A percentile compares a stretch with the other conserved stretches of the same genome.
Conservation (phyloP, 2,797 vertebrate species). For the Myripristis murdjan region DNA sequence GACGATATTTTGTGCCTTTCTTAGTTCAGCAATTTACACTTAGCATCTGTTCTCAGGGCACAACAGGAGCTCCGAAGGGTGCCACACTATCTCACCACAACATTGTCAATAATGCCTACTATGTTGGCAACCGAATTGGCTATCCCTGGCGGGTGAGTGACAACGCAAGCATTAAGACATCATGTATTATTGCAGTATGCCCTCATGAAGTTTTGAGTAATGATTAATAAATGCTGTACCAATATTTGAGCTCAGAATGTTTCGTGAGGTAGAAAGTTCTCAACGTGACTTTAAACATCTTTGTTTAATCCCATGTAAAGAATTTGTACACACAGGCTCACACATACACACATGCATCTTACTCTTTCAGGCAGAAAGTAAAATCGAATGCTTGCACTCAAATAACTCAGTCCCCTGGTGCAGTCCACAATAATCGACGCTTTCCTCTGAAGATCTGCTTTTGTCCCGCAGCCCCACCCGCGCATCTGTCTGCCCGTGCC, state of each 20-base stretch:
- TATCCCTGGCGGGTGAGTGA: constrained; percentile 83
- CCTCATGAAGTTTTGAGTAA: too few species aligned
- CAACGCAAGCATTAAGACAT: neutral
- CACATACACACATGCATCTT: too few species aligned
- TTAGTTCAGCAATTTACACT: neutral
- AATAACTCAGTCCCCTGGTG: neutral
- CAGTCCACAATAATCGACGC: neutral
- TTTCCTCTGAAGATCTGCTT: constrained; percentile 6
- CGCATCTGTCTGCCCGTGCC: constrained; percentile 87
- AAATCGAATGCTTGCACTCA: neutral
- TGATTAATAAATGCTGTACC: too few species aligned
- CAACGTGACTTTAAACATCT: too few species aligned
- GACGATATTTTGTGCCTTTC: too few species aligned
- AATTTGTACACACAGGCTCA: too few species aligned
- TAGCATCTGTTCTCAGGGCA: constrained; percentile 85
- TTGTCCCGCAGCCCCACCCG: constrained; percentile 64
- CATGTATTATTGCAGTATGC: too few species aligned
- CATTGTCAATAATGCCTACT: constrained; percentile 91
- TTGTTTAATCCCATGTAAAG: too few species aligned
- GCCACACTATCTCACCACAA: constrained; percentile 95
- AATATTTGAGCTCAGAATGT: too few species aligned
- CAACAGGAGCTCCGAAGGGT: constrained; percentile 95
- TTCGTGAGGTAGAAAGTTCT: too few species aligned
- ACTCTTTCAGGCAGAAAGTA: neutral
- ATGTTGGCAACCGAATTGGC: constrained; percentile 84